Conservation (phyloP, 2,113 vertebrate genomes). For the Hoplias malabaricus region DNA sequence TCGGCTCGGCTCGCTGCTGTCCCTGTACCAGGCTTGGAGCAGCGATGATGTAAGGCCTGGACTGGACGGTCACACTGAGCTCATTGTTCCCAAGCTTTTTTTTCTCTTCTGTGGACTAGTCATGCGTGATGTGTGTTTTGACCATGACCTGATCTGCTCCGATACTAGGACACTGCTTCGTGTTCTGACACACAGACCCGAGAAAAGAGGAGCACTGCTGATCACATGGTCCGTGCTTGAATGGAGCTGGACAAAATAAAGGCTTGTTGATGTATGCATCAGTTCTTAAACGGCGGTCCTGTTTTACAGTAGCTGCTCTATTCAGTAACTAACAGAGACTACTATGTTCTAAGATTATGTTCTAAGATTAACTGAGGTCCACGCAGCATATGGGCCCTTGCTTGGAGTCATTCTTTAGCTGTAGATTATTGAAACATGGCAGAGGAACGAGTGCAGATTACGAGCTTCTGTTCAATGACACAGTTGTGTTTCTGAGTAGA, state of each 20-base stretch:
- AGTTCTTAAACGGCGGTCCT: neutral
- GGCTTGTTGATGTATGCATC: neutral
- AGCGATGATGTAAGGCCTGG: conserved; percentile 47
- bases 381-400: neutral
- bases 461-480: no score
- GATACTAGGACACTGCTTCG: conserved; percentile 20
- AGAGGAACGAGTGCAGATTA: no score
- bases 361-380: no score
- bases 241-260: neutral
- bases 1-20: neutral
- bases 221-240: neutral
- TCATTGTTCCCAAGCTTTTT: conserved; percentile 40
- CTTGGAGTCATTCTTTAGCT: no score
- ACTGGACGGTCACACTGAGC: conserved; percentile 39
- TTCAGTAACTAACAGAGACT: neutral
- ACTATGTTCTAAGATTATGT: no score
- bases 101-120: conserved; percentile 2
- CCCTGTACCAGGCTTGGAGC: neutral
- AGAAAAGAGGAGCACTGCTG: neutral
- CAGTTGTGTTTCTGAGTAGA: no score
- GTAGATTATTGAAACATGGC: no score
- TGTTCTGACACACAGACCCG: conserved; percentile 3
- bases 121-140: conserved; percentile 38
- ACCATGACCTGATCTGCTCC: conserved; percentile 35
- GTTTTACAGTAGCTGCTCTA: neutral